A percentile compares a stretch with the other conserved stretches of the same genome.
phyloP scores from a whole-genome alignment of 2,797 vertebrate genomes.

The Amblyraja radiata region DNA sequence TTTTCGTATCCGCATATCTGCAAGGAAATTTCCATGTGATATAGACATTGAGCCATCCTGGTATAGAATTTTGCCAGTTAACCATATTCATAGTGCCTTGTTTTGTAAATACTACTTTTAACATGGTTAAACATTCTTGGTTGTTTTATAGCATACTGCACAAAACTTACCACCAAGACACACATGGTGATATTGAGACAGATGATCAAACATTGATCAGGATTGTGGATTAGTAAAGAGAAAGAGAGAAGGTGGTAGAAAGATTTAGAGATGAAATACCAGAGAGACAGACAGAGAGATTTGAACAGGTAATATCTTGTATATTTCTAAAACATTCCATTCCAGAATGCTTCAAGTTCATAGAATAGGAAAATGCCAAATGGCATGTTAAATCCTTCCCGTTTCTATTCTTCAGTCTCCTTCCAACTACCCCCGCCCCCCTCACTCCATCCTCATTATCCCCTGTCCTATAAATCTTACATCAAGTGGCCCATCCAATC shows the following conservation, averaged over 20 bases:
- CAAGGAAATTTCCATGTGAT: not conserved
- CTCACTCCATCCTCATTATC: too few relatives aligned
- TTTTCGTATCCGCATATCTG: too few relatives aligned
- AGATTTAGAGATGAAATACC: not conserved
- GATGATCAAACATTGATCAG: too few relatives aligned
- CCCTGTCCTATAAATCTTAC: too few relatives aligned
- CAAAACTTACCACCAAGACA: not conserved
- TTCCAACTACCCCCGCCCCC: too few relatives aligned
- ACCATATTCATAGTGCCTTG: not conserved
- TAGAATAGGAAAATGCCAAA: not conserved
- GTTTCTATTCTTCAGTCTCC: too few relatives aligned
- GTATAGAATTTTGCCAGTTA: not conserved
- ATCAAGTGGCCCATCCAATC: too few relatives aligned
- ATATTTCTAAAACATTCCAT: not conserved
- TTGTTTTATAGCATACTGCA: not conserved
- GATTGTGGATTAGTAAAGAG: not conserved
- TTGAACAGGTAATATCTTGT: not conserved
- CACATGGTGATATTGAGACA: too few relatives aligned
- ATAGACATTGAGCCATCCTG: not conserved
- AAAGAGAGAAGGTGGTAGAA: not conserved
- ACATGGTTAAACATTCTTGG: not conserved
- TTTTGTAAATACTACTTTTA: not conserved
- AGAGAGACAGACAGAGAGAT: too few relatives aligned
- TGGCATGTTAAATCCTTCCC: too few relatives aligned
- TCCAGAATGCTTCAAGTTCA: not conserved